Evolutionary conservation across 2,113 vertebrate species (phyloP).

Genomic region (Glareola pratincola): DNA sequence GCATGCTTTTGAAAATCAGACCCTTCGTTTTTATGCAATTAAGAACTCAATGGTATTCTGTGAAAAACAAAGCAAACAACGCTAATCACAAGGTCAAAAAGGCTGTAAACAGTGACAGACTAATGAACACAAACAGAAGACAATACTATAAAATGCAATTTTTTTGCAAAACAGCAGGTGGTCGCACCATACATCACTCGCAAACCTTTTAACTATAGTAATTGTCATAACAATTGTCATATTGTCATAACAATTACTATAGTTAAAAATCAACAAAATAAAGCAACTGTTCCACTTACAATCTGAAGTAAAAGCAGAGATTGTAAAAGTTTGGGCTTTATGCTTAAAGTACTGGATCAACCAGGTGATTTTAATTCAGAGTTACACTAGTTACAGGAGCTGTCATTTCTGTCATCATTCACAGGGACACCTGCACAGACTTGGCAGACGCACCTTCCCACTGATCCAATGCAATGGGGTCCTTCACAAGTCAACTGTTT

Average conservation of each 20-base stretch:
- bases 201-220: background rate
- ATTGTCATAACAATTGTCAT: background rate
- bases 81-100: background rate
- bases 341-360: background rate
- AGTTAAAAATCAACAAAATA: background rate
- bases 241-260: background rate
- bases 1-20: background rate
- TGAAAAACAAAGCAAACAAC: background rate
- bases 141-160: background rate
- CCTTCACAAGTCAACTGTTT: background rate
- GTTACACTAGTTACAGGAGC: background rate
- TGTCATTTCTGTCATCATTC: background rate
- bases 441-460: fast-evolving
- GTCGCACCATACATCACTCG: background rate
- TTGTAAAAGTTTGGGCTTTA: background rate
- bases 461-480: background rate
- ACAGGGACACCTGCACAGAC: background rate
- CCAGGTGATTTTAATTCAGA: background rate
- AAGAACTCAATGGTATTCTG: background rate
- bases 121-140: background rate
- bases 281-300: background rate
- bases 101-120: background rate
- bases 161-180: background rate
- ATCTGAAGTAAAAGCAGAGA: background rate
- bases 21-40: background rate